Base-by-base conservation (phyloP, 2,888 invertebrate genomes). In the Serrognathus titanus region DNA sequence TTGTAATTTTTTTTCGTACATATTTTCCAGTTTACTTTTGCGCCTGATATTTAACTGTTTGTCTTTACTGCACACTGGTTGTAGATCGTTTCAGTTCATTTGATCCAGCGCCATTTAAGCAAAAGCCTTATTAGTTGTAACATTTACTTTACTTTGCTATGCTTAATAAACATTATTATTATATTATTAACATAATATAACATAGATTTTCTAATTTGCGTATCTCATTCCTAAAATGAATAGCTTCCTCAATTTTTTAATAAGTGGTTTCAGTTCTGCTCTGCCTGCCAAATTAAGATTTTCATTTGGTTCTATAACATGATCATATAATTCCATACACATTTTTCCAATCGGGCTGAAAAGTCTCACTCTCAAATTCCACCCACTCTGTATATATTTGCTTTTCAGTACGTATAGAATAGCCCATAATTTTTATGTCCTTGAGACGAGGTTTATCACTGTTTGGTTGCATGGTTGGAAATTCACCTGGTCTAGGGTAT, bases 351-450 rank as follows among this genome's bases (percentile, higher is more conserved):
- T 90, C 81, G 60, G 83, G 78, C 69, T 75, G 77, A 78, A 86
- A 83, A 62, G 78, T 74, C 51, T 75, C 78, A 54, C 82, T 77
- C 77, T 87, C 81, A 79, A 92, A 94, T 40, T 80, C 77, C 37
- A 91, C 80, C 94, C 94, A 94, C 72, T 90, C 86, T 0, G 90
- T 92, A 71, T 92, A 95, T 56, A 93, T 84, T 74, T 84, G 88
- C 54, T 80, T 74, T 51, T 78, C 72, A 4, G 90, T 91, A 71
- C 88, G 82, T 62, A 94, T 79, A 11, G 90, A 87, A 73, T 94
- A 94, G 1, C 95, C 95, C 94, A 95, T 95, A 58, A 91, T 86
- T 71, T 82, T 86, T 40, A 94, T 94, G 52, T 92, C 79, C 52
- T 82, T 81, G 12, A 92, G 74, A 48, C 80, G 82, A 8, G 94